phyloP scores from a whole-genome alignment of 2,797 vertebrate species.

The Peromyscus nudipes region DNA sequence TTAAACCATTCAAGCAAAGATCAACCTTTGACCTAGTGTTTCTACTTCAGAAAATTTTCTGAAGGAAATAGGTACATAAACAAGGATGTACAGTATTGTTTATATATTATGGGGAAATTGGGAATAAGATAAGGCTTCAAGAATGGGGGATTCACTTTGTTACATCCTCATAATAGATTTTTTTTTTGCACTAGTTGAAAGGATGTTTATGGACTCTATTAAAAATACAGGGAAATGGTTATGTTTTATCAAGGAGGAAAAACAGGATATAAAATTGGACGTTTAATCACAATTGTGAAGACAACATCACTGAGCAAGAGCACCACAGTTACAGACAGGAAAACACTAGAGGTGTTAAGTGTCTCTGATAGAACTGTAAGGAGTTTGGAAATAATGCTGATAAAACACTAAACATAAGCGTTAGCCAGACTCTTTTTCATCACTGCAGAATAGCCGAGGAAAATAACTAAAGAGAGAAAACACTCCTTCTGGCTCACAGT shows the following conservation, averaged over 20 bases:
- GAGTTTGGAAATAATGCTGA: neutral
- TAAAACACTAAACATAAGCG: neutral
- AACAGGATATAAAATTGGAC: neutral
- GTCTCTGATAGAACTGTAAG: neutral
- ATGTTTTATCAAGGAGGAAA: neutral
- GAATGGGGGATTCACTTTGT: neutral
- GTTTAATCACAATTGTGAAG: neutral
- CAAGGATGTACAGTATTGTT: conserved; percentile 1
- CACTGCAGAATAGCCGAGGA: neutral
- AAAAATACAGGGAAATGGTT: conserved; percentile 26
- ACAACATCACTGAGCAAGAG: neutral
- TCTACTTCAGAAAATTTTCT: conserved; percentile 1
- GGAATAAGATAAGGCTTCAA: conserved; percentile 57
- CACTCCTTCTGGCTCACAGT: neutral
- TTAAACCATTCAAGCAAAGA: neutral
- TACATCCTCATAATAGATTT: neutral
- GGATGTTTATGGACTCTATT: conserved; percentile 44
- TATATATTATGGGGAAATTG: neutral
- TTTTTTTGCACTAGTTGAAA: neutral
- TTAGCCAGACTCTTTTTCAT: neutral
- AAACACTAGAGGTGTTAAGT: neutral
- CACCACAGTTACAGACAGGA: accelerated
- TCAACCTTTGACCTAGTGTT: conserved; percentile 8
- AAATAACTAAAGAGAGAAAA: neutral
- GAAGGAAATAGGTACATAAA: conserved; percentile 18